Conservation (phyloP, 2,797 vertebrate species). For the Karalla daura region DNA sequence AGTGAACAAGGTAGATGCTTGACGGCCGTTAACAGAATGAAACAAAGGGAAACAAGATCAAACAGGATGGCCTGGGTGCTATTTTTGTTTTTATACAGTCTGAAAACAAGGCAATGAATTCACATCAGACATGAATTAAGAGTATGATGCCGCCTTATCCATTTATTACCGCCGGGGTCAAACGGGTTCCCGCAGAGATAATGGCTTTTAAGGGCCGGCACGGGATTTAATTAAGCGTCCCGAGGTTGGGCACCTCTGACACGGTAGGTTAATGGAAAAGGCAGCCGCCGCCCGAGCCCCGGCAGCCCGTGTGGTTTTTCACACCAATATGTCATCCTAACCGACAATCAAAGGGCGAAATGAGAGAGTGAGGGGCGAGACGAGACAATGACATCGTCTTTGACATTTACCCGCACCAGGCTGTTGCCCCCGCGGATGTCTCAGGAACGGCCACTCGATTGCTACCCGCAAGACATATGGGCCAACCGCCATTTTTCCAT, state of each 20-base stretch:
- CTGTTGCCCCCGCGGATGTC: conserved; percentile 11
- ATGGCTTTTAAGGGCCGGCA: conserved; percentile 55
- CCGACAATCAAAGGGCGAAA: conserved; percentile 32
- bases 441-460: conserved; percentile 45
- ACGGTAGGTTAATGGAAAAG: conserved; percentile 68
- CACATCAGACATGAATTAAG: not conserved
- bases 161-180: conserved; percentile 55
- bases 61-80: no score
- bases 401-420: conserved; percentile 66
- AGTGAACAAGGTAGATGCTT: no score
- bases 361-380: conserved; percentile 12
- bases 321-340: conserved; percentile 19
- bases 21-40: no score
- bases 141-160: conserved; percentile 3
- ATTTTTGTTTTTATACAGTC: no score
- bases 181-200: conserved; percentile 42
- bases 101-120: no score
- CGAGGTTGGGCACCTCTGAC: conserved; percentile 52
- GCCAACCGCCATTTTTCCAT: not conserved
- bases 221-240: conserved; percentile 65
- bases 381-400: conserved; percentile 48
- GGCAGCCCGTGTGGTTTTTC: conserved; percentile 26
- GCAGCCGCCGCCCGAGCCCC: conserved; percentile 4
- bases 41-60: no score
- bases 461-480: conserved; percentile 19